Base-by-base conservation (phyloP, 2,888 invertebrate species). In the Diachrysia chrysitis region DNA sequence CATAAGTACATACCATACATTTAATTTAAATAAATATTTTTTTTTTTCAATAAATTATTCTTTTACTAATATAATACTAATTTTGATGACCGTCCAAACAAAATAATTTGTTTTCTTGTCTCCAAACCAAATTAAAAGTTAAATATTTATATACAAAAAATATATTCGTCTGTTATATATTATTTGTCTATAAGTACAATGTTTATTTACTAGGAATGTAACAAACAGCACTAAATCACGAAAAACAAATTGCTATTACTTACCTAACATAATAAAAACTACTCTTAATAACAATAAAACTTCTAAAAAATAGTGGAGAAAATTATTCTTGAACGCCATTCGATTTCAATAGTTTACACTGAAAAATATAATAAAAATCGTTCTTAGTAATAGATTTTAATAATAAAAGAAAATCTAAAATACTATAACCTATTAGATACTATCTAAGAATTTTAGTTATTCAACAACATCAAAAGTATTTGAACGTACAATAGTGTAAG, bases 261-360 rank as follows among this genome's bases (percentile, higher is more conserved):
- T 32, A 51, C 12, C 9, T 54, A 54, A 51, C 32, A n/a, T 25
- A 2, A 35, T 19, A 29, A 14, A 23, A 58, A 48, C 19, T n/a
- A 1, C 19, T 60, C 37, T 54, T 48, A 37, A 51, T 54, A 55
- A 66, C 16, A 60, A 62, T 51, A 63, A 19, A 66, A 65, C 57
- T 66, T 65, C 70, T 16, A 37, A 67, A n/a, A 55, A 62, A 63
- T 42, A 63, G 48, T 64, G 74, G 35, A 35, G 14, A 59, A 71
- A 63, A 63, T 85, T 72, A 83, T 51, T 86, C 85, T 82, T 84
- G 80, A 68, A 70, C 74, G 69, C 79, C 78, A 35, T 84, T 83
- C 48, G 79, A 75, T 66, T 87, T 85, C 60, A 91, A 82, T 17
- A 91, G 88, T 78, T 87, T 86, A 72, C 91, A 89, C 91, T 91